Base-by-base conservation (phyloP, 2,888 invertebrate genomes). In the Polydrusus cervinus region DNA sequence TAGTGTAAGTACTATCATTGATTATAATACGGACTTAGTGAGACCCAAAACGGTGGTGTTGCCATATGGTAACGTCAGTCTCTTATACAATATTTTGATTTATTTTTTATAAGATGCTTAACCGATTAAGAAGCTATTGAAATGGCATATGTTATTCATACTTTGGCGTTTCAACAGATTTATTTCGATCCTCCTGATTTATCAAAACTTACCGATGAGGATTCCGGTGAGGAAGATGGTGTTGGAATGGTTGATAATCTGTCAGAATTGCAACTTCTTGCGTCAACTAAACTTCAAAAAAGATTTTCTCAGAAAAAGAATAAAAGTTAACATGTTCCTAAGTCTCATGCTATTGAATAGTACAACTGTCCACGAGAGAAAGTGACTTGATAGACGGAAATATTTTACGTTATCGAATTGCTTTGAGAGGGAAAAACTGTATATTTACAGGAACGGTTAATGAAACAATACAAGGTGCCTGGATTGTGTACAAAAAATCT, bases 161-260 rank as follows among this genome's bases (percentile, higher is more conserved):
- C 40, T 40, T 2, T 40, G 38, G 49, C 70, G 53, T 64, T 75
- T 53, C 9, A 57, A 34, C 67, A 72, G 34, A 76, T 74, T 71
- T 74, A 64, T 49, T 62, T 74, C 8, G 71, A 77, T 66, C 71
- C 74, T 53, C 77, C 74, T n/a, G 74, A 67, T 67, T 45, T 40
- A 55, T 25, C 40, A 51, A 49, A 53, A 55, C 53, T 67, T 6
- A 67, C 71, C 38, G 67, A 75, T 25, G 72, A 75, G 49, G 66
- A 71, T 71, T 75, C 75, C 30, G 61, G 70, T 0, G 71, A 71
- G 16, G 75, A 75, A 72, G 69, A 68, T 68, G 71, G 71, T 45
- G 75, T 67, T 20, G 68, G 64, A 16, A 60, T 61, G 65, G n/a
- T 53, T 25, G 69, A 69, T 45, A 74, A 74, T 74, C 70, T 70